Conservation (phyloP, 2,797 vertebrate genomes). For the Pangasius macronema region DNA sequence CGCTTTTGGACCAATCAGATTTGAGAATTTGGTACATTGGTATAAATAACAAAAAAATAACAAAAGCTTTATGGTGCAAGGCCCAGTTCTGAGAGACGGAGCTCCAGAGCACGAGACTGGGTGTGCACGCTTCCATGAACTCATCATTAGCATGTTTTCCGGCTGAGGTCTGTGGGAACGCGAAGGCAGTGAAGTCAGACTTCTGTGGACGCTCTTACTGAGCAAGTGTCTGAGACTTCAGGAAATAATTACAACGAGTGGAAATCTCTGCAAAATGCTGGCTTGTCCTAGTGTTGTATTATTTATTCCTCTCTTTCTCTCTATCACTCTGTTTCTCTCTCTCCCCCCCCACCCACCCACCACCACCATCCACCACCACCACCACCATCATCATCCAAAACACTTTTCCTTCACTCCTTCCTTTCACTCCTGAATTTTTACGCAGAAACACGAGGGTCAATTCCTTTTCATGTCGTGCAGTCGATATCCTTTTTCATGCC, state of each 20-base stretch:
- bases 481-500: constrained; percentile 55
- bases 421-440: constrained; percentile 34
- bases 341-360: not conserved
- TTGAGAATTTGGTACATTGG: not conserved
- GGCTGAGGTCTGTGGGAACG: not conserved
- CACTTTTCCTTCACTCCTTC: constrained; percentile 15
- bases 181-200: constrained; percentile 22
- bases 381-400: not conserved
- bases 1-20: not conserved
- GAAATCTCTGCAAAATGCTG: constrained; percentile 19
- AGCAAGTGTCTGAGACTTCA: not conserved
- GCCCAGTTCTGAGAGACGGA: not conserved
- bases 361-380: not conserved
- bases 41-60: too few species aligned
- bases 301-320: constrained; percentile 14
- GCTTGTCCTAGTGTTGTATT: constrained; percentile 3
- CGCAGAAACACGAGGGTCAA: constrained; percentile 41
- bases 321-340: constrained; percentile 9
- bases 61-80: not conserved
- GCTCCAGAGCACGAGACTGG: not conserved
- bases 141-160: constrained; percentile 14
- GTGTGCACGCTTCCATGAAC: not conserved
- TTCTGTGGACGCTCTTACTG: constrained; percentile 24
- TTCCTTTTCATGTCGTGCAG: constrained; percentile 60
- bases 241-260: constrained; percentile 18